Evolutionary conservation across 2,113 vertebrate genomes (phyloP).

Genomic region (Eonycteris spelaea): DNA sequence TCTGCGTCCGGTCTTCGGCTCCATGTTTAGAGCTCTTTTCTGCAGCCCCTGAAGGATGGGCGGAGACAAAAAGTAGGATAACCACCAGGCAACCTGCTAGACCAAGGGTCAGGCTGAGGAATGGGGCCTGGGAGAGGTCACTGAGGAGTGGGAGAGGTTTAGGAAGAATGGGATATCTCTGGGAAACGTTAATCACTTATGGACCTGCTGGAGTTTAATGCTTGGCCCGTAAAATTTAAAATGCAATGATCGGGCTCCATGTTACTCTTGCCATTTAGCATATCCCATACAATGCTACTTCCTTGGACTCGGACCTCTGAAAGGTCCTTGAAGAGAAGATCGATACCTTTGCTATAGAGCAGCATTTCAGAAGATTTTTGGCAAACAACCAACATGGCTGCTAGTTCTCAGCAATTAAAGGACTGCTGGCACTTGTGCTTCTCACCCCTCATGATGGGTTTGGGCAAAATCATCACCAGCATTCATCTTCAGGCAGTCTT

Average conservation of each 20-base stretch:
- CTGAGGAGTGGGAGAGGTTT: background rate
- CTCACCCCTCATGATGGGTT: background rate
- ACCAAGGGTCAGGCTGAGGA: background rate
- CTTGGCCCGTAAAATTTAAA: background rate
- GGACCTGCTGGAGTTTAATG: background rate
- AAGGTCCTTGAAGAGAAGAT: background rate
- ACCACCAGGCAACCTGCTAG: background rate
- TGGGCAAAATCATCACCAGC: background rate
- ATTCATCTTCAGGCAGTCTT: background rate
- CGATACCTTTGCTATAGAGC: background rate
- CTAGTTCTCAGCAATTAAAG: background rate
- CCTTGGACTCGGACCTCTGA: background rate
- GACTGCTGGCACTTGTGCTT: background rate
- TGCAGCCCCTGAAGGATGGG: constrained; percentile 88
- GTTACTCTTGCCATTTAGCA: background rate
- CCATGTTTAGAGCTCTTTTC: constrained; percentile 98
- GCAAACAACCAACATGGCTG: background rate
- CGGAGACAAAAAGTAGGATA: constrained; percentile 38
- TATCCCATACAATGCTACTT: background rate
- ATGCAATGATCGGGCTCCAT: background rate
- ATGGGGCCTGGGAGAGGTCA: background rate
- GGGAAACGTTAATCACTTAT: background rate
- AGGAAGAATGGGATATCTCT: background rate
- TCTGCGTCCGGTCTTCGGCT: constrained; percentile 96
- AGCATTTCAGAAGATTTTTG: background rate